A percentile compares a stretch with the other conserved stretches of the same genome.
Conservation (phyloP, 2,888 invertebrate genomes). For the Papilio protenor region DNA sequence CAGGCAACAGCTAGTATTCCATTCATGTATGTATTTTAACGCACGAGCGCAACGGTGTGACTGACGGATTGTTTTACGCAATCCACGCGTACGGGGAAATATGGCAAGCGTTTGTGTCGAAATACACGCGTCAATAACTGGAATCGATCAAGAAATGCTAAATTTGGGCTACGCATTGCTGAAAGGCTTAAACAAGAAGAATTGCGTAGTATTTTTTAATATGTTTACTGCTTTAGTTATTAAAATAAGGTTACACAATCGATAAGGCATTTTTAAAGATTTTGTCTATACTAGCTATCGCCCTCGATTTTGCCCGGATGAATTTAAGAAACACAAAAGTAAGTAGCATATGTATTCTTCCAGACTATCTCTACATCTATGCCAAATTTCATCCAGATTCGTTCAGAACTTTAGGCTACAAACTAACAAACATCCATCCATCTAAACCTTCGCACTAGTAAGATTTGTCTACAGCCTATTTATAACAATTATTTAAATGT, state of each 20-base stretch:
- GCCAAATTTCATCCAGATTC: too few relatives aligned
- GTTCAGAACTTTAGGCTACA: too few relatives aligned
- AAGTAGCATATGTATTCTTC: too few relatives aligned
- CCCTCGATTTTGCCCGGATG: too few relatives aligned
- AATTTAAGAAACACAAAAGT: too few relatives aligned
- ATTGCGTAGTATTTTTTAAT: constrained; percentile 16
- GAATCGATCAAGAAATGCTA: constrained; percentile 61
- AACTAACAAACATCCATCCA: too few relatives aligned
- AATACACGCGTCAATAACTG: constrained; percentile 60
- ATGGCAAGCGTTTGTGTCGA: constrained; percentile 57
- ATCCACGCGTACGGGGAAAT: constrained; percentile 59
- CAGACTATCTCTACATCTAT: neutral
- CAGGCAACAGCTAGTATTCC: too few relatives aligned
- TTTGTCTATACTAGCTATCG: neutral
- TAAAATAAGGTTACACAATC: neutral
- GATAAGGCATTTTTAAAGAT: neutral
- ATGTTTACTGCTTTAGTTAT: neutral
- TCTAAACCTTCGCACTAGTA: neutral
- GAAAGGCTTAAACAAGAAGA: neutral
- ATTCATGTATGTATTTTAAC: neutral
- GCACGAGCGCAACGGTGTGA: constrained; percentile 53
- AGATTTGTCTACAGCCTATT: neutral
- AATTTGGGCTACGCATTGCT: constrained; percentile 50
- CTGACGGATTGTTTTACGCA: constrained; percentile 57
- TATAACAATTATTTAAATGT: neutral